These are phyloP conservation scores for Sclerurus mexicanus DNA, from an alignment of 2,113 vertebrate genomes.

Conservation along the genomic window DNA sequence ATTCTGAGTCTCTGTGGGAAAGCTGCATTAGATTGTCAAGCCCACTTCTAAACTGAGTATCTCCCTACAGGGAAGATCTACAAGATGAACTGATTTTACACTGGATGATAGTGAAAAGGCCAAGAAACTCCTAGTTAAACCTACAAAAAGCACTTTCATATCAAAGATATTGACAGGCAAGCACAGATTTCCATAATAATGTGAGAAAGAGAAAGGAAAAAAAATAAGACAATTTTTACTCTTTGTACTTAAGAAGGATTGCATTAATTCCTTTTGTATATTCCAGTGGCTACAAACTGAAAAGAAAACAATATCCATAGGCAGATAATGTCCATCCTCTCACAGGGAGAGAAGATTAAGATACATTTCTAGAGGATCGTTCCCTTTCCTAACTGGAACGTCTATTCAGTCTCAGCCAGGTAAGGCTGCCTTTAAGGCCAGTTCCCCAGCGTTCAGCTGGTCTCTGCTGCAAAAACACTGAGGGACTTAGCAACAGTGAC, in stretches of 20 bases:
- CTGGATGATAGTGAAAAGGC: background rate
- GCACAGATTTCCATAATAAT: background rate
- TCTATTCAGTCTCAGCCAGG: background rate
- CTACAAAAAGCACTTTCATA: background rate
- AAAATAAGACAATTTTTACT: background rate
- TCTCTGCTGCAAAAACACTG: background rate
- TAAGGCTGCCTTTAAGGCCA: background rate
- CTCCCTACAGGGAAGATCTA: background rate
- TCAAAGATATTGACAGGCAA: background rate
- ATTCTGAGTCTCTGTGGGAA: background rate
- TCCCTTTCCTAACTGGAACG: background rate
- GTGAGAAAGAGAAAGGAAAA: background rate
- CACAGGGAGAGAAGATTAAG: background rate
- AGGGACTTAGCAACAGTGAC: background rate
- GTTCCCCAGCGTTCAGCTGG: background rate
- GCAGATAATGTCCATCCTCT: background rate
- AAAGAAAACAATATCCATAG: background rate
- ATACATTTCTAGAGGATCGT: background rate
- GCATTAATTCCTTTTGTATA: background rate
- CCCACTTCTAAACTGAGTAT: background rate
- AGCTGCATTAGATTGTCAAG: background rate
- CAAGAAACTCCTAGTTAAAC: background rate
- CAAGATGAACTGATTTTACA: background rate
- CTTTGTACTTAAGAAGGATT: background rate
- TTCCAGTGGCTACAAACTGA: background rate